phyloP scores from a whole-genome alignment of 2,797 vertebrate genomes.

The Dendrocincla tyrannina region DNA sequence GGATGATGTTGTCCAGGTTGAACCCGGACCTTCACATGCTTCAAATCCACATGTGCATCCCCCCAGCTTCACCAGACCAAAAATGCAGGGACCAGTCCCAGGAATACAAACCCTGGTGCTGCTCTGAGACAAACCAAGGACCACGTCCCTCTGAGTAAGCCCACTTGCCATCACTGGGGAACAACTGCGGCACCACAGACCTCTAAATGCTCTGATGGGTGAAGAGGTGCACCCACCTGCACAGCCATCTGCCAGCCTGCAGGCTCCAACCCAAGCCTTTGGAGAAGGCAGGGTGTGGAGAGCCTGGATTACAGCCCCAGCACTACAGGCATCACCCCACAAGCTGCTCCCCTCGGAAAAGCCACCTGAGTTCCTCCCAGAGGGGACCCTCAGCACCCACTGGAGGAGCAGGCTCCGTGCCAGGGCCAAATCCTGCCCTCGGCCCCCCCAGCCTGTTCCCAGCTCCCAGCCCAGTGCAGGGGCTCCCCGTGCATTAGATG shows the following conservation, averaged over 20 bases:
- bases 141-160: not conserved
- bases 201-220: rapidly evolving
- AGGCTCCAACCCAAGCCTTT: not conserved
- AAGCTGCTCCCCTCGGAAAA: rapidly evolving
- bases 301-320: not conserved
- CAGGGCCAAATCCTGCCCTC: rapidly evolving
- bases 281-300: not conserved
- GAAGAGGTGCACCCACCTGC: not conserved
- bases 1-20: rapidly evolving
- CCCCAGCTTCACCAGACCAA: not conserved
- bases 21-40: not conserved
- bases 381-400: not conserved
- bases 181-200: rapidly evolving
- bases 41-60: rapidly evolving
- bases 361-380: not conserved
- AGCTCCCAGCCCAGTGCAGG: rapidly evolving
- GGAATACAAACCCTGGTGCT: not conserved
- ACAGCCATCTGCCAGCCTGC: not conserved
- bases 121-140: not conserved
- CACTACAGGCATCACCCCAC: rapidly evolving
- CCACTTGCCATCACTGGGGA: not conserved
- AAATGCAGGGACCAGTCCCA: rapidly evolving
- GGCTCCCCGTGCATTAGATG: constrained; percentile 84
- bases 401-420: not conserved
- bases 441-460: not conserved